phyloP scores from a whole-genome alignment of 2,797 vertebrate species.

The Clarias fuscus region DNA sequence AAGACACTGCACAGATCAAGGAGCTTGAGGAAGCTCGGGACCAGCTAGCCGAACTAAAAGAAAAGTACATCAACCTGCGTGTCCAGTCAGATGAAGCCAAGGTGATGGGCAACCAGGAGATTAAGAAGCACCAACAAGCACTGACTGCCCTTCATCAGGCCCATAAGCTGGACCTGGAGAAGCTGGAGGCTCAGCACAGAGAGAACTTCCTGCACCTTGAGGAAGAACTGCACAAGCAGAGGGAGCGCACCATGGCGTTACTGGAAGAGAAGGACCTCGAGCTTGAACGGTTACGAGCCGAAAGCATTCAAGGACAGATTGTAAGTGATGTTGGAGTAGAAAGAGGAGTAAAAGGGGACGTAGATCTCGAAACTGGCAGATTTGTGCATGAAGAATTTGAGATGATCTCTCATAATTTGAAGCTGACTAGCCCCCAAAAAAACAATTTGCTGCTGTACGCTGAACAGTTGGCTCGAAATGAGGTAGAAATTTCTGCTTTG shows the following conservation, averaged over 20 bases:
- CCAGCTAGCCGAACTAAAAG: slow-evolving; percentile 86
- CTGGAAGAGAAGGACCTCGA: slow-evolving; percentile 90
- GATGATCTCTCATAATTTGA: slow-evolving; percentile 63
- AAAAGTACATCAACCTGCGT: slow-evolving; percentile 87
- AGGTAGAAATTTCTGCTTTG: slow-evolving; percentile 79
- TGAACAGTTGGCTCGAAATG: slow-evolving; percentile 89
- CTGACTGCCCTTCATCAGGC: slow-evolving; percentile 70
- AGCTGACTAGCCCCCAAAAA: slow-evolving; percentile 66
- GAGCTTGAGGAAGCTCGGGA: slow-evolving; percentile 87
- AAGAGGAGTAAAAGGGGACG: slow-evolving; percentile 37
- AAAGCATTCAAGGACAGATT: slow-evolving; percentile 40
- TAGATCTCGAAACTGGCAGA: slow-evolving; percentile 36
- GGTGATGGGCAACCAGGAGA: slow-evolving; percentile 65
- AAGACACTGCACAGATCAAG: slow-evolving; percentile 79
- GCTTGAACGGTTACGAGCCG: slow-evolving; percentile 79
- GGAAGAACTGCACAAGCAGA: slow-evolving; percentile 88
- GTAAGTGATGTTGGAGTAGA: slow-evolving; percentile 47
- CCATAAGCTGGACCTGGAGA: slow-evolving; percentile 84
- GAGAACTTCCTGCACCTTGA: slow-evolving; percentile 83
- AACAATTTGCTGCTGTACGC: slow-evolving; percentile 88
- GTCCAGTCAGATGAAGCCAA: slow-evolving; percentile 78
- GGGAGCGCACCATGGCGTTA: slow-evolving; percentile 86
- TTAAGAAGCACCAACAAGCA: slow-evolving; percentile 75
- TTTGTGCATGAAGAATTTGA: slow-evolving; percentile 62
- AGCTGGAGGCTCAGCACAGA: slow-evolving; percentile 71